These are phyloP conservation scores for Xerus inauris DNA, from an alignment of 2,113 vertebrate genomes.

Conservation along the genomic window DNA sequence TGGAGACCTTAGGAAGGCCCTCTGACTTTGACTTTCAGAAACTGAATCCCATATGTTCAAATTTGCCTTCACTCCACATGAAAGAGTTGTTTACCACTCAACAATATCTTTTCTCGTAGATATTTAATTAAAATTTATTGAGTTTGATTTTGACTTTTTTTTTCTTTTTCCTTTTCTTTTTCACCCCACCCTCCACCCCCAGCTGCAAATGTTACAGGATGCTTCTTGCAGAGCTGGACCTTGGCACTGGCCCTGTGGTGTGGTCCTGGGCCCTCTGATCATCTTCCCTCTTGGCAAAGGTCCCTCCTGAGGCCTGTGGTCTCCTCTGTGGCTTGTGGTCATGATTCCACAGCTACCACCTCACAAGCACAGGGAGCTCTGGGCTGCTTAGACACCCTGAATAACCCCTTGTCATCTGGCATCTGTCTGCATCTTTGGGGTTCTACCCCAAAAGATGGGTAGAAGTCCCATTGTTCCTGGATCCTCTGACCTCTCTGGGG, in stretches of 20 bases:
- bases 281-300: background rate
- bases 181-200: too few species aligned
- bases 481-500: background rate
- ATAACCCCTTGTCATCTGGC: background rate
- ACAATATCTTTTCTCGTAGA: background rate
- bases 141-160: slow-evolving; percentile 32
- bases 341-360: background rate
- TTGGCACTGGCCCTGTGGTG: background rate
- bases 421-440: background rate
- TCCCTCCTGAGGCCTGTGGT: background rate
- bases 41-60: background rate
- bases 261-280: background rate
- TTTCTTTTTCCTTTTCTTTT: background rate
- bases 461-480: background rate
- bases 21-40: background rate
- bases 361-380: background rate
- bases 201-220: background rate
- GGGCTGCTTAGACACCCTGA: background rate
- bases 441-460: background rate
- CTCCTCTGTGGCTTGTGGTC: background rate
- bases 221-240: background rate
- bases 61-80: background rate
- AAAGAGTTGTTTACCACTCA: slow-evolving; percentile 35
- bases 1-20: background rate
- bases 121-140: slow-evolving; percentile 53